Evolutionary conservation across 2,888 invertebrate species (phyloP), one percentile per base, ranked within the genome.

Genomic region (Epinotia bilunana): DNA sequence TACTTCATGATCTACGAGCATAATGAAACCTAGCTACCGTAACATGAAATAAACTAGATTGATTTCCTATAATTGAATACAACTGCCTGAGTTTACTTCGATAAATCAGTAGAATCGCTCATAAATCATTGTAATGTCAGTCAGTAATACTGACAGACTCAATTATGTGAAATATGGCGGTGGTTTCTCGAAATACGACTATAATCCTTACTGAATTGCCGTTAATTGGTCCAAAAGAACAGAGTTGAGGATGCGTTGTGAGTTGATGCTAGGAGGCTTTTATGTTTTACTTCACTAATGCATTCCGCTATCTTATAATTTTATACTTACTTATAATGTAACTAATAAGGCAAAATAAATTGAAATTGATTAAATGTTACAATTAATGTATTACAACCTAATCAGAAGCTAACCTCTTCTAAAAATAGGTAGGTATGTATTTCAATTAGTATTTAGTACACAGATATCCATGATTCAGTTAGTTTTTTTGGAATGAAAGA

Each of bases 151-250:
- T 86, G 91, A 87, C 91, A 87, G 89, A 82, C 79, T 77, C 87
- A 91, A 90, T 86, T 81, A 84, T 85, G 87, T 91, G 88, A 92
- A 89, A 89, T 91, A 92, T 92, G 84, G 86, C 85, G 79, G 81
- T 79, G 77, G 77, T 81, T 82, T 81, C 79, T 82, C 83, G 80
- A 87, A 90, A 91, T 89, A 89, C 85, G 82, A 87, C 80, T 90
- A 89, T 88, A 90, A 91, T 90, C 83, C 84, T 77, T 79, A 71
- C 84, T 80, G 84, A 88, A 90, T 90, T 87, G 87, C 84, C 88
- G 89, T 90, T 93, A 92, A 93, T 93, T 92, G 91, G 87, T 83
- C 80, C 83, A 88, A 90, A 90, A 88, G 81, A 80, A 83, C 79
- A 82, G 76, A 77, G 46, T 65, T 76, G 79, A 81, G 81, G 78